Conservation (phyloP, 2,888 invertebrate species). For the Deilephila porcellus region DNA sequence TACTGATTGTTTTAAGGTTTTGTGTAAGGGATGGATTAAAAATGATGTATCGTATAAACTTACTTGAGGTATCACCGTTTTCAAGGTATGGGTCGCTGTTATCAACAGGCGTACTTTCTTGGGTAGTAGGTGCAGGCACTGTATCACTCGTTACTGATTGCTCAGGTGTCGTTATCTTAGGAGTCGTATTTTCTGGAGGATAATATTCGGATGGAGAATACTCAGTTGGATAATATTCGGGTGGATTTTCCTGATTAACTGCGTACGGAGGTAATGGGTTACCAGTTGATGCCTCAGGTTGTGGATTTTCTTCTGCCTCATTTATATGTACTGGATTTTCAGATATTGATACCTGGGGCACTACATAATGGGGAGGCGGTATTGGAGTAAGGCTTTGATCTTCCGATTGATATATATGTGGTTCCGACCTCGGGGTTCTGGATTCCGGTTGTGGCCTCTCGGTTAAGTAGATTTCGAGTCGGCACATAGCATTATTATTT, state of each 20-base stretch:
- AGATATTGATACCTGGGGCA: not conserved
- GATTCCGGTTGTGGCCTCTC: not conserved
- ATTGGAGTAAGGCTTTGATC: not conserved
- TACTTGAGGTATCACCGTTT: conserved; percentile 58
- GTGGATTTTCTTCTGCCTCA: not conserved
- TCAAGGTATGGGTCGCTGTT: conserved; percentile 19
- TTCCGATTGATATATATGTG: not conserved
- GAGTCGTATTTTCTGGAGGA: not conserved
- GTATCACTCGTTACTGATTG: no score
- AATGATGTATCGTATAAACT: conserved; percentile 39
- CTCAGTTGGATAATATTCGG: not conserved
- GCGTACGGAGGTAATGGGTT: not conserved
- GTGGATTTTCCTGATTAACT: not conserved
- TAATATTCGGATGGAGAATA: not conserved
- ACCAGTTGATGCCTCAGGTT: not conserved
- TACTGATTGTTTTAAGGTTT: no score
- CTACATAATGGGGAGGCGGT: not conserved
- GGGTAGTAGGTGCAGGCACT: not conserved
- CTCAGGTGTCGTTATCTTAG: not conserved
- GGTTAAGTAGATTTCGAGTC: conserved; percentile 46
- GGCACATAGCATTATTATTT: conserved; percentile 68
- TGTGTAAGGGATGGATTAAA: not conserved
- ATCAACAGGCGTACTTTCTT: conserved; percentile 14
- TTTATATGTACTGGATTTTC: not conserved
- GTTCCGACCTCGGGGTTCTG: not conserved